Percentiles rank a stretch among this genome's conserved stretches.
phyloP scores from a whole-genome alignment of 2,888 invertebrate genomes.

The Dorcus parallelipipedus region DNA sequence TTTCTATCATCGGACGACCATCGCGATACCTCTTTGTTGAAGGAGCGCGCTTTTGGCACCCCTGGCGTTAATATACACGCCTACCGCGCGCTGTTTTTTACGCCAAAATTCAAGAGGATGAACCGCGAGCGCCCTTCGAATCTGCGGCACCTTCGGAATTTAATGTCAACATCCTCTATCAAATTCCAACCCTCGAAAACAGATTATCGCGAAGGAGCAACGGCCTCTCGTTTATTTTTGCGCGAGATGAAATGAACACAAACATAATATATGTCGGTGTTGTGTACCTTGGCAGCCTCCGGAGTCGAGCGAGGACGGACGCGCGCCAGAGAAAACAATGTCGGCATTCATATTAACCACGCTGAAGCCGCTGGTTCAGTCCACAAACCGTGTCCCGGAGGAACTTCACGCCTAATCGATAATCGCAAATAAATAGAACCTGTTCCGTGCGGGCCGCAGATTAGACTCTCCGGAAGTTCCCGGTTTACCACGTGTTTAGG shows the following conservation, averaged over 20 bases:
- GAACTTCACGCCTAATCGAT: background rate
- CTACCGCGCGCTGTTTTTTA: slow-evolving; percentile 23
- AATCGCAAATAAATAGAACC: background rate
- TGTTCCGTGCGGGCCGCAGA: background rate
- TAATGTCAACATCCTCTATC: slow-evolving; percentile 38
- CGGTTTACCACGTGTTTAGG: slow-evolving; percentile 30
- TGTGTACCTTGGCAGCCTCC: slow-evolving; percentile 38
- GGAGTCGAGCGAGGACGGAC: slow-evolving; percentile 32
- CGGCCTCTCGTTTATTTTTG: slow-evolving; percentile 41
- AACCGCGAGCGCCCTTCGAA: slow-evolving; percentile 22
- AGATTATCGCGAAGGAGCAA: slow-evolving; percentile 34
- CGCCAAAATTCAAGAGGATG: slow-evolving; percentile 16
- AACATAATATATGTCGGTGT: slow-evolving; percentile 34
- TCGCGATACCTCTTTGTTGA: slow-evolving; percentile 32
- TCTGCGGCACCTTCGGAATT: slow-evolving; percentile 24
- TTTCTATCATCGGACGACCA: slow-evolving; percentile 27
- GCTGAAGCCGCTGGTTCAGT: slow-evolving; percentile 36
- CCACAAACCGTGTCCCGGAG: slow-evolving; percentile 27
- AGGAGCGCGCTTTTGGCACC: slow-evolving; percentile 26
- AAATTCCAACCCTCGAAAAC: slow-evolving; percentile 36
- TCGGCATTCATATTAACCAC: slow-evolving; percentile 36
- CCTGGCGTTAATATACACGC: slow-evolving; percentile 31
- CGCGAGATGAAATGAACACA: slow-evolving; percentile 37
- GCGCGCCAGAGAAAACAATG: slow-evolving; percentile 44
- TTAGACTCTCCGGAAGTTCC: slow-evolving; percentile 21